Conservation (phyloP, 2,888 invertebrate species). For the Tipula confusa region DNA sequence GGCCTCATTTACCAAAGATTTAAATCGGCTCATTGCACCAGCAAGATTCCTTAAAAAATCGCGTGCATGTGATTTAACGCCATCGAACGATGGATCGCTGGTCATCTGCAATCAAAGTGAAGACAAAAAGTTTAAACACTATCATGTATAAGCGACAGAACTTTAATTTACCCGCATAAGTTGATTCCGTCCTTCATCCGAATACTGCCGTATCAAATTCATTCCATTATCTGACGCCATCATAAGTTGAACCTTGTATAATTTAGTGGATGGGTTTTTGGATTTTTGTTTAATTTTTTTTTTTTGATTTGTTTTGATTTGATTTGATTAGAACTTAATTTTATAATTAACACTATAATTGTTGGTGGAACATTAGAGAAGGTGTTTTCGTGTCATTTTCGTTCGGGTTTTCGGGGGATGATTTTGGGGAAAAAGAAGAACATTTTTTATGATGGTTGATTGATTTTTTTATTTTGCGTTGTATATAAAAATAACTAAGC, state of each 20-base stretch:
- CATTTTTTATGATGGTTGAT: neutral
- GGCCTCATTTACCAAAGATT: constrained; percentile 34
- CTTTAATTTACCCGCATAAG: neutral
- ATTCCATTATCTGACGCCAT: constrained; percentile 38
- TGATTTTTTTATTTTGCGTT: neutral
- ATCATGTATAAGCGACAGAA: neutral
- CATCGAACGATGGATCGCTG: constrained; percentile 36
- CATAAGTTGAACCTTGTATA: constrained; percentile 38
- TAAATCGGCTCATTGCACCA: constrained; percentile 34
- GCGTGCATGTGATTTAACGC: constrained; percentile 36
- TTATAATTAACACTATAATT: constrained; percentile 13
- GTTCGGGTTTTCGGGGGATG: neutral
- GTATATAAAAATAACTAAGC: neutral
- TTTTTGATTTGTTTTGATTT: neutral
- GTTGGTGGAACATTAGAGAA: constrained; percentile 12
- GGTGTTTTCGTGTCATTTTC: neutral
- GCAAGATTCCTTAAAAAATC: constrained; percentile 35
- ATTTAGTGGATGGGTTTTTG: constrained; percentile 20
- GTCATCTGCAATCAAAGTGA: constrained; percentile 33
- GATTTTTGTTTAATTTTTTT: constrained; percentile 25
- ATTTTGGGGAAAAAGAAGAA: neutral
- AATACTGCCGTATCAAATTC: constrained; percentile 36
- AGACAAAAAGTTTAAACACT: neutral
- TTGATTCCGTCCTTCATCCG: constrained; percentile 36
- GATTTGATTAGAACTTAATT: constrained; percentile 3